Conservation (phyloP, 2,888 invertebrate species). For the Seira sanloemensis region DNA sequence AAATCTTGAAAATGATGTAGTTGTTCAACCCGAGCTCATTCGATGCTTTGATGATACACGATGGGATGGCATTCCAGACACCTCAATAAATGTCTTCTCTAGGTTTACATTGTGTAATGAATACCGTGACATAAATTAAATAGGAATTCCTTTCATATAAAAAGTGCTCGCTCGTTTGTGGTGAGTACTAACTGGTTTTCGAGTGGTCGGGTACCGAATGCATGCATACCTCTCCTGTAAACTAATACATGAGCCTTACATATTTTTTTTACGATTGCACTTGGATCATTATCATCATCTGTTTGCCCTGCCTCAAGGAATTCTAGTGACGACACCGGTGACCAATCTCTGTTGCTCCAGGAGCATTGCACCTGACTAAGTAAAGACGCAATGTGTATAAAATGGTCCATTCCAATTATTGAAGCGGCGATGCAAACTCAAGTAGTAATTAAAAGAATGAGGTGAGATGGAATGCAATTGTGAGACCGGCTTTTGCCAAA, state of each 20-base stretch:
- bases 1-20: conserved; percentile 39
- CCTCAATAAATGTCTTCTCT: conserved; percentile 73
- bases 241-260: no score
- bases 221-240: no score
- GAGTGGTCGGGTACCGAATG: conserved; percentile 41
- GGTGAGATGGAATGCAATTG: no score
- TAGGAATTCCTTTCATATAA: no score
- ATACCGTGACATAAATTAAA: conserved; percentile 68
- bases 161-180: conserved; percentile 30
- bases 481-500: no score
- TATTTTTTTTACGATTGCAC: no score
- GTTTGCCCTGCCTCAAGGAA: conserved; percentile 49
- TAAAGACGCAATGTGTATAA: conserved; percentile 5
- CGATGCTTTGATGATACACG: conserved; percentile 32
- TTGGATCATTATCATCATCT: conserved; percentile 24
- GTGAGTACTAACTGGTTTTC: conserved; percentile 23
- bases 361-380: conserved; percentile 12
- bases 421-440: no score
- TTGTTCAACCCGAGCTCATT: neutral
- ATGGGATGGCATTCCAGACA: conserved; percentile 71
- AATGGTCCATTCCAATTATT: no score
- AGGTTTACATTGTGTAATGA: conserved; percentile 71
- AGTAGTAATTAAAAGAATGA: no score
- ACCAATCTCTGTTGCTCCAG: no score
- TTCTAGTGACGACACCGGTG: conserved; percentile 20